Base-by-base conservation (phyloP, 2,888 invertebrate genomes). In the Amblyteles armatorius region DNA sequence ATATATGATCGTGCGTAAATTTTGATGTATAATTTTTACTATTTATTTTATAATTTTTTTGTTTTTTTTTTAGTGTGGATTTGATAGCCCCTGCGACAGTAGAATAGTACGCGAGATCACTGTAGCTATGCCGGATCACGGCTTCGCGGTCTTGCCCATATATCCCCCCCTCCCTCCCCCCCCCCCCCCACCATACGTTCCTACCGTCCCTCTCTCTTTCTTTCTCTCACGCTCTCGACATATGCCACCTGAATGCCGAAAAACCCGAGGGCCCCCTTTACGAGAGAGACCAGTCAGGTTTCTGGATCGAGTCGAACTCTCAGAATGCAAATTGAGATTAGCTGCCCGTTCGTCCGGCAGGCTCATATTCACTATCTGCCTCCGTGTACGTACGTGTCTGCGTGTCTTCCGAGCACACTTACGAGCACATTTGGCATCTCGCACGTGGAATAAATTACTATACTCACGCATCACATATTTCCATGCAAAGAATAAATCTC, bases 201-300 rank as follows among this genome's bases (percentile, higher is more conserved):
- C 63, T 26, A 77, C 68, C 79, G 52, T 72, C 72, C 40, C n/a
- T 67, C 63, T 55, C 19, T 69, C n/a, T 36, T 50, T 68, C 67
- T 84, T 29, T 63, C 73, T 73, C 65, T 65, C 55, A 63, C 19
- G 3, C 65, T 82, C 84, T 84, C 90, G 90, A 92, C 93, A 93
- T 93, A 92, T 92, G 92, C 92, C 93, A 93, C 92, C 92, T 93
- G 92, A 93, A 93, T 93, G 86, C 89, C 90, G 85, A 90, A 91
- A 93, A 91, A 91, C 90, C 91, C 90, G 90, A 91, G 90, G 88
- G 88, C 89, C 87, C 88, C 87, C 83, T 86, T 87, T 36, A 78
- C 68, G 74, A 85, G 73, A 78, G 78, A 79, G 88, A 79, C 84
- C 89, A 90, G 91, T 91, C 91, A 91, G 91, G 91, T 90, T 91